A percentile compares a stretch with the other conserved stretches of the same genome.
Conservation (phyloP, 2,797 vertebrate species). For the Sitta carolinensis region DNA sequence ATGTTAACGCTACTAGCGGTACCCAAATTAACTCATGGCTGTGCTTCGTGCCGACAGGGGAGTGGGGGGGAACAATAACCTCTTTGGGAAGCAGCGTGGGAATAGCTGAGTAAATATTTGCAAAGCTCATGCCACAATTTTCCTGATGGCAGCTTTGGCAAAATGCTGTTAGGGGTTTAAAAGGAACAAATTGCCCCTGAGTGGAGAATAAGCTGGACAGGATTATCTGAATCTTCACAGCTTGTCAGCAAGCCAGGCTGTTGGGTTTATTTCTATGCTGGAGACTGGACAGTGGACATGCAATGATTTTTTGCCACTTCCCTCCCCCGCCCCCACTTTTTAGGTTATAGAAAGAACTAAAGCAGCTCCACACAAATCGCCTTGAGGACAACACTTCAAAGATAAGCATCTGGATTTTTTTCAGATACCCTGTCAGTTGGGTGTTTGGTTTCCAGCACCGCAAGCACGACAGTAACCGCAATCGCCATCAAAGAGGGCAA, state of each 20-base stretch:
- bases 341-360: neutral
- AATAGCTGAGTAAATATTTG: neutral
- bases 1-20: accelerated
- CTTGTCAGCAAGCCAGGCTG: neutral
- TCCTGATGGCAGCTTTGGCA: neutral
- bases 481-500: neutral
- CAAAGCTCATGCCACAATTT: neutral
- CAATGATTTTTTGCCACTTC: neutral
- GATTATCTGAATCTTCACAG: constrained; percentile 24
- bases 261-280: neutral
- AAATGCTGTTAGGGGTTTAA: constrained; percentile 21
- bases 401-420: neutral
- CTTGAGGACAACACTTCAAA: neutral
- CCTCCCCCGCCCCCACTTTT: accelerated
- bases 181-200: constrained; percentile 14
- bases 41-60: too few relatives aligned
- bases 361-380: neutral
- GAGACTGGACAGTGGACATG: neutral
- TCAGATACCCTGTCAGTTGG: neutral
- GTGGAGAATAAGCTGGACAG: neutral
- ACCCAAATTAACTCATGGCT: accelerated
- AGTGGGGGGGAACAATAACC: accelerated
- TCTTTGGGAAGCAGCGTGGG: neutral
- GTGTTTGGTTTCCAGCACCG: neutral
- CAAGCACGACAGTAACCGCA: neutral